Conservation (phyloP, 1,140 invertebrate genomes). For the Drosophila nebulosa region DNA sequence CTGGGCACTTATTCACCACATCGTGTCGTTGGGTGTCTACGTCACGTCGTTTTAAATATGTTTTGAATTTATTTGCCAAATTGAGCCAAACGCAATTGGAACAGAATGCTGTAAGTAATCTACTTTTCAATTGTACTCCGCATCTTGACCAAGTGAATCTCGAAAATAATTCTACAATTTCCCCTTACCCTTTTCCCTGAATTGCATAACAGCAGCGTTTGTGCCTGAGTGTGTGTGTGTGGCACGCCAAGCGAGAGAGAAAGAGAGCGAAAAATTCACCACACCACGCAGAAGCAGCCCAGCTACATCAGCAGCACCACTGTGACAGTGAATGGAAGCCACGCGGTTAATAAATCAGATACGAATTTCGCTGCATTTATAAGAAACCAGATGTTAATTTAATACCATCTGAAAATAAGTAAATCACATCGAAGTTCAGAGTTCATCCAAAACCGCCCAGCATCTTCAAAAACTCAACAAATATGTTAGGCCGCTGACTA, state of each 20-base stretch:
- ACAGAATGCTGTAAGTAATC: slow-evolving; percentile 63
- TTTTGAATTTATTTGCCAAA: slow-evolving; percentile 47
- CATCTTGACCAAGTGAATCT: background rate
- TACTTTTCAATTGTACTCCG: background rate
- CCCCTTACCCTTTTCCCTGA: slow-evolving; percentile 48
- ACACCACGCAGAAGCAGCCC: slow-evolving; percentile 27
- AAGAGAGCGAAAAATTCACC: slow-evolving; percentile 64
- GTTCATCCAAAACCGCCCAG: slow-evolving; percentile 11
- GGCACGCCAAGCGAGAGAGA: slow-evolving; percentile 40
- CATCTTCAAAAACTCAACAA: background rate
- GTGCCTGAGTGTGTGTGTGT: slow-evolving; percentile 71
- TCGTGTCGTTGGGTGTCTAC: slow-evolving; percentile 60
- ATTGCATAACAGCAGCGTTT: slow-evolving; percentile 73
- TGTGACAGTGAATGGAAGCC: slow-evolving; percentile 11
- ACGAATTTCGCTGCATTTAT: slow-evolving; percentile 24
- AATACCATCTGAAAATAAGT: slow-evolving; percentile 2
- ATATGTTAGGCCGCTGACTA: slow-evolving; percentile 40
- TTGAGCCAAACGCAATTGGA: slow-evolving; percentile 36
- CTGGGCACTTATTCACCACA: slow-evolving; percentile 29
- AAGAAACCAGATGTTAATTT: slow-evolving; percentile 8
- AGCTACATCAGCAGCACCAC: slow-evolving; percentile 25
- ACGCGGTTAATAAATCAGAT: background rate
- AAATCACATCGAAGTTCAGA: slow-evolving; percentile 25
- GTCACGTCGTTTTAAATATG: slow-evolving; percentile 64
- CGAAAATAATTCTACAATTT: background rate